Evolutionary conservation across 2,888 invertebrate species (phyloP).

Genomic region (Drosophila peninsularis): DNA sequence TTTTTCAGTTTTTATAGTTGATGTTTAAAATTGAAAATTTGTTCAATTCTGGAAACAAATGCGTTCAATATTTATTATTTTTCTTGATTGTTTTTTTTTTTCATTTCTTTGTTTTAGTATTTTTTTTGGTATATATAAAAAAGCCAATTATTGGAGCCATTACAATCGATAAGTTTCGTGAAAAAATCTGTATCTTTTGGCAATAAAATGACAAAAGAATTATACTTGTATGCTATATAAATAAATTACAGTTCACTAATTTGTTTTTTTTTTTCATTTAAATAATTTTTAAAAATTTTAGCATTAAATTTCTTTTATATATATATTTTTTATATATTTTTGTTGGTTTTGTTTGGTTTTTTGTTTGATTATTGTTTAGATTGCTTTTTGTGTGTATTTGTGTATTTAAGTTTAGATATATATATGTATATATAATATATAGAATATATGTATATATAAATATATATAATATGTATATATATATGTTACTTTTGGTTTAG

Average conservation of each 20-base stretch:
- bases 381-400: slow-evolving; percentile 41
- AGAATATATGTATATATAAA: slow-evolving; percentile 60
- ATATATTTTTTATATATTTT: slow-evolving; percentile 37
- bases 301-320: slow-evolving; percentile 19
- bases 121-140: slow-evolving; percentile 65
- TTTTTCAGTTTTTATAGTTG: slow-evolving; percentile 34
- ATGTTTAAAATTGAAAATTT: slow-evolving; percentile 66
- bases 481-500: slow-evolving; percentile 84
- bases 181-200: slow-evolving; percentile 85
- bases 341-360: slow-evolving; percentile 50
- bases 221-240: slow-evolving; percentile 81
- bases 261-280: slow-evolving; percentile 43
- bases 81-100: slow-evolving; percentile 29
- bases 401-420: slow-evolving; percentile 57
- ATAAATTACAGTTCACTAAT: slow-evolving; percentile 78
- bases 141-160: slow-evolving; percentile 85
- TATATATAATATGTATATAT: slow-evolving; percentile 74
- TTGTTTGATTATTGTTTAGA: slow-evolving; percentile 57
- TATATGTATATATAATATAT: slow-evolving; percentile 72
- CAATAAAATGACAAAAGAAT: slow-evolving; percentile 85
- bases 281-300: slow-evolving; percentile 36
- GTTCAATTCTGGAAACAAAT: slow-evolving; percentile 73
- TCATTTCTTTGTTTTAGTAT: slow-evolving; percentile 30
- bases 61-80: slow-evolving; percentile 35
- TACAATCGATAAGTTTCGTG: slow-evolving; percentile 85